phyloP scores from a whole-genome alignment of 2,888 invertebrate genomes.

The Amphipyra berbera region DNA sequence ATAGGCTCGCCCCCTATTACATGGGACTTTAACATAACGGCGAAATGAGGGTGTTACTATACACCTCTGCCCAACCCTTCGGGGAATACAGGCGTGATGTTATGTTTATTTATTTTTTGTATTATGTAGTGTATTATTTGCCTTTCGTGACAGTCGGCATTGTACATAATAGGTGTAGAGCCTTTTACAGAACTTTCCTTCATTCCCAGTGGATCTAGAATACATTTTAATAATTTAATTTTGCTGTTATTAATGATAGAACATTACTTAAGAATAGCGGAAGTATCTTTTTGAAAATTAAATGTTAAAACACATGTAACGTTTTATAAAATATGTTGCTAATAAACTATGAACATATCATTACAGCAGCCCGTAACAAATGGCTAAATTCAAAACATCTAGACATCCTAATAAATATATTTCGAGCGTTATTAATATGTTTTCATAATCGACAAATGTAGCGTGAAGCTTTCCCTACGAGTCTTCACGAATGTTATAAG shows the following conservation, averaged over 20 bases:
- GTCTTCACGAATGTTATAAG: conserved; percentile 5
- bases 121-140: neutral
- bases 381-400: conserved; percentile 25
- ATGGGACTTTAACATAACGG: no score
- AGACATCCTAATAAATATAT: conserved; percentile 17
- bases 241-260: no score
- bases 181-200: no score
- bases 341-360: conserved; percentile 10
- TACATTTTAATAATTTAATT: no score
- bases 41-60: no score
- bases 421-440: conserved; percentile 28
- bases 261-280: no score
- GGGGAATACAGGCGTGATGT: no score
- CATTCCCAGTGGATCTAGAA: no score
- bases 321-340: conserved; percentile 1
- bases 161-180: no score
- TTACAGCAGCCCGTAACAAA: conserved; percentile 14
- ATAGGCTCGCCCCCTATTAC: no score
- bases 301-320: neutral
- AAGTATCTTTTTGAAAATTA: neutral
- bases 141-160: no score
- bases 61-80: no score
- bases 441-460: conserved; percentile 19
- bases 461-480: conserved; percentile 18
- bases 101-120: neutral